These are phyloP conservation scores for Lophius piscatorius DNA, from an alignment of 2,113 vertebrate genomes.

Conservation along the genomic window DNA sequence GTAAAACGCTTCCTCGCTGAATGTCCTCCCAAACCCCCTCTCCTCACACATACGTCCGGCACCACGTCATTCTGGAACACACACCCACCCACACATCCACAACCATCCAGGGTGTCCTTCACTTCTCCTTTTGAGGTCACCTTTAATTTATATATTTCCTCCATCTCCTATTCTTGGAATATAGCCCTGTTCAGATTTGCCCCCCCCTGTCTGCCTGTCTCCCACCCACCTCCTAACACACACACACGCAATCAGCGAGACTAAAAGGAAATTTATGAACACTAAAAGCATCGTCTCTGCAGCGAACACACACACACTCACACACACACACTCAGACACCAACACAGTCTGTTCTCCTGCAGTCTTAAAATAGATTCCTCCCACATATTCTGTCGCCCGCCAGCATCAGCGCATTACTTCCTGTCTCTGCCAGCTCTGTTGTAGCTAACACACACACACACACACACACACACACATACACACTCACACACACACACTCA, in stretches of 20 bases:
- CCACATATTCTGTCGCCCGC: slow-evolving; percentile 54
- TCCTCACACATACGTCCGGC: slow-evolving; percentile 47
- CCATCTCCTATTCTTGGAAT: slow-evolving; percentile 9
- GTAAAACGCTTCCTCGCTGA: neutral
- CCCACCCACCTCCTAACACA: slow-evolving; percentile 3
- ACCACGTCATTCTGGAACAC: slow-evolving; percentile 47
- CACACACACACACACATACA: neutral
- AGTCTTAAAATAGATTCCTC: slow-evolving; percentile 67
- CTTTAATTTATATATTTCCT: slow-evolving; percentile 44
- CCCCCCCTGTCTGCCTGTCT: neutral
- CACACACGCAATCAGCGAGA: slow-evolving; percentile 20
- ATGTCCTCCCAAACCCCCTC: slow-evolving; percentile 18
- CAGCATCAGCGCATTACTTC: slow-evolving; percentile 58
- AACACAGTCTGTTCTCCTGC: slow-evolving; percentile 35
- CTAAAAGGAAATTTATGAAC: slow-evolving; percentile 17
- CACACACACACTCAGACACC: slow-evolving; percentile 13
- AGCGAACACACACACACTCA: slow-evolving; percentile 21
- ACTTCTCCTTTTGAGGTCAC: slow-evolving; percentile 6
- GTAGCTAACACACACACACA: slow-evolving; percentile 14
- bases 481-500: slow-evolving; percentile 19
- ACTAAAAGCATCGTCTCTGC: slow-evolving; percentile 28
- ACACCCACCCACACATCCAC: slow-evolving; percentile 25
- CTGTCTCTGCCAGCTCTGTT: slow-evolving; percentile 54
- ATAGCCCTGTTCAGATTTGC: slow-evolving; percentile 10
- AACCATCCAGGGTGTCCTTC: slow-evolving; percentile 24